These are phyloP conservation scores for Cuculus canorus DNA, from an alignment of 2,797 vertebrate genomes.

Conservation along the genomic window DNA sequence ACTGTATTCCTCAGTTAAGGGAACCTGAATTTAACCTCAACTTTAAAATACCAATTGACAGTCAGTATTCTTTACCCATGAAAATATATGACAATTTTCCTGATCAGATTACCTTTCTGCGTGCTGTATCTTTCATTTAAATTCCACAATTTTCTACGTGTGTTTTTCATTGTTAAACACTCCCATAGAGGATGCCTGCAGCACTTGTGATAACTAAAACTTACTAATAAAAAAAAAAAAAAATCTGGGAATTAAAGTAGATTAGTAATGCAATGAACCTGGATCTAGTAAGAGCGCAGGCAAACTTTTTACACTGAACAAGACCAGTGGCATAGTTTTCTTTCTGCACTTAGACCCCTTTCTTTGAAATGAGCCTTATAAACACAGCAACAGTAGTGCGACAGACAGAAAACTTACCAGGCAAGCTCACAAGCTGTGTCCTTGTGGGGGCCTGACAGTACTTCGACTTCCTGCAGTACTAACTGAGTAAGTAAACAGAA, in stretches of 20 bases:
- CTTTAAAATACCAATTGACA: not conserved
- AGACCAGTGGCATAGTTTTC: not conserved
- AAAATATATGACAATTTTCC: not conserved
- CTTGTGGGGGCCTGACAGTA: not conserved
- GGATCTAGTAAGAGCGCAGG: not conserved
- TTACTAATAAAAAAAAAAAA: not conserved
- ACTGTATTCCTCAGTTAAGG: not conserved
- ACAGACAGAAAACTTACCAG: not conserved
- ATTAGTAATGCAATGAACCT: not conserved
- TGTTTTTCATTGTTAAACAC: constrained; percentile 3
- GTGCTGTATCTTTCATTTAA: not conserved
- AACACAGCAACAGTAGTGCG: not conserved
- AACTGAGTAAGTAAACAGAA: not conserved
- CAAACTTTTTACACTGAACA: not conserved
- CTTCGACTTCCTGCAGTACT: not conserved
- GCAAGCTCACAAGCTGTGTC: not conserved
- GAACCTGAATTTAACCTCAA: not conserved
- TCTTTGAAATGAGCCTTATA: not conserved
- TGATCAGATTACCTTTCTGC: not conserved
- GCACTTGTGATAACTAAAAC: not conserved
- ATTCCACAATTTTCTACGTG: not conserved
- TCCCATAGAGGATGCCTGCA: not conserved
- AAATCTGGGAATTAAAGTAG: not conserved
- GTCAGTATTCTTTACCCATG: not conserved
- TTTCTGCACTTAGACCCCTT: not conserved